Evolutionary conservation across 2,888 invertebrate species (phyloP), one percentile per base, ranked within the genome.

Genomic region (Apeira syringaria): DNA sequence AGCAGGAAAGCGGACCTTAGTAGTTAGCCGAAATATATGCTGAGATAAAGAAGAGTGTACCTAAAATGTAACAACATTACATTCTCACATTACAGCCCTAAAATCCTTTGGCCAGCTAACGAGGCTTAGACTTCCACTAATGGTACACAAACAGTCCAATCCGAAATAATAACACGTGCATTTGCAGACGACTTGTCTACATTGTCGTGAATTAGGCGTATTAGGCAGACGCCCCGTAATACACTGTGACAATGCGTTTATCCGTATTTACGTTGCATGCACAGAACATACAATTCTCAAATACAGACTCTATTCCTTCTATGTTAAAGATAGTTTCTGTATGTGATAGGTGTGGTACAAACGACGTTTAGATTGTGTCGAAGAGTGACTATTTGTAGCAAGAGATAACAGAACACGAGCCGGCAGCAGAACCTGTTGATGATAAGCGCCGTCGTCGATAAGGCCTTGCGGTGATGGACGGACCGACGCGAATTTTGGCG

Each of bases 371-470:
- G 59, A 47, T 33, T 51, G 55, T 62, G 51, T 40, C 40, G 32
- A 35, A 55, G 56, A 41, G 62, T 77, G 76, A 83, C 69, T 87
- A 86, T 88, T 87, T 87, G 88, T 83, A 86, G 86, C 77, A 74
- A 79, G 86, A 87, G 88, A 89, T 88, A 89, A 85, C 84, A 81
- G 78, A 79, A 74, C 71, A 82, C 80, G 80, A 85, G 84, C 81
- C 74, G 83, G 81, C 68, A 77, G 75, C 74, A 69, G 71, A 74
- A 88, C 88, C 88, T 89, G 88, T 89, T 89, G 88, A 84, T 83
- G 83, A 89, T 89, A 87, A 89, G 88, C 77, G 77, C 70, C 81
- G 79, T 81, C 83, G 78, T 82, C 81, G 87, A 87, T 87, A 87
- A 87, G 83, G 75, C 78, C 68, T 56, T 62, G 67, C 58, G 60